These are phyloP conservation scores for Drosophila melanosoma DNA, from an alignment of 2,888 invertebrate species.

Conservation along the genomic window DNA sequence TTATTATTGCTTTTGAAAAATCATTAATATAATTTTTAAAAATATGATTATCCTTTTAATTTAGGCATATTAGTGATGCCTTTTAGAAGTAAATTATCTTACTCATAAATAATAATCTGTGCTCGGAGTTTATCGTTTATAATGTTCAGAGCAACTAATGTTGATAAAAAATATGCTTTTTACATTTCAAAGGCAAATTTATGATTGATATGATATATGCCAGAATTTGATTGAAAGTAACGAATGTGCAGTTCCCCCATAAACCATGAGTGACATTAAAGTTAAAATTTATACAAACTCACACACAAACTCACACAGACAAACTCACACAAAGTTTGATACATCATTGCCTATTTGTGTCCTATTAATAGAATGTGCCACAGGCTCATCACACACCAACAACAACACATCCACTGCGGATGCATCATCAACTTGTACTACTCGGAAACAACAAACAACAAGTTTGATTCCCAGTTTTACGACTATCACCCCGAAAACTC, in stretches of 20 bases:
- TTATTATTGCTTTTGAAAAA: neutral
- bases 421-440: conserved; percentile 19
- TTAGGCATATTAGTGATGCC: neutral
- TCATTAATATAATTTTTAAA: neutral
- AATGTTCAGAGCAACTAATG: neutral
- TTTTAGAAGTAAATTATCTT: neutral
- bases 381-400: conserved; percentile 1
- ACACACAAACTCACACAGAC: neutral
- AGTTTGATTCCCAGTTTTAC: conserved; percentile 10
- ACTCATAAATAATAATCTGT: neutral
- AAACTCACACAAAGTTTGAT: neutral
- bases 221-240: neutral
- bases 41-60: neutral
- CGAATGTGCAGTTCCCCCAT: neutral
- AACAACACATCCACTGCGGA: neutral
- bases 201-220: neutral
- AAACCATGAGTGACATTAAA: neutral
- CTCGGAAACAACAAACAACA: conserved; percentile 22
- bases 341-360: conserved; percentile 26
- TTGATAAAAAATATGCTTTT: neutral
- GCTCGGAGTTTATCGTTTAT: neutral
- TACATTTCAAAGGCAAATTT: neutral
- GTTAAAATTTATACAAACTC: neutral
- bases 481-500: neutral
- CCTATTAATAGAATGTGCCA: conserved; percentile 51